Conservation (phyloP, 2,113 vertebrate genomes). For the Tringa solitaria region DNA sequence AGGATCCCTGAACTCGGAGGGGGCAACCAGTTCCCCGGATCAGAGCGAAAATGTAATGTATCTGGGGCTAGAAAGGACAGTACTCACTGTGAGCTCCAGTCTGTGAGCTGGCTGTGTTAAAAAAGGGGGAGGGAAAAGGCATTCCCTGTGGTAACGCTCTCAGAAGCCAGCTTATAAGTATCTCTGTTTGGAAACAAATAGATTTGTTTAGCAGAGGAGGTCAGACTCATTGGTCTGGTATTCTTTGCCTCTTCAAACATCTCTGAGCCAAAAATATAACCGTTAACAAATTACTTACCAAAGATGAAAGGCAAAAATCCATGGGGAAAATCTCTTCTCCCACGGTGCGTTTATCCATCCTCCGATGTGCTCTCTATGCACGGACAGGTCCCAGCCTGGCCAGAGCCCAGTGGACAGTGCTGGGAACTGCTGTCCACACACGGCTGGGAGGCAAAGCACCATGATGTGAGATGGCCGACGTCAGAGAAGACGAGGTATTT, state of each 20-base stretch:
- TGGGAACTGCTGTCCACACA: background rate
- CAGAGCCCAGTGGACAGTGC: background rate
- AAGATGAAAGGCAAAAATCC: background rate
- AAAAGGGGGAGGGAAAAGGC: background rate
- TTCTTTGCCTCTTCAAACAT: background rate
- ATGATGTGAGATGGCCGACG: background rate
- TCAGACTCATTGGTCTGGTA: background rate
- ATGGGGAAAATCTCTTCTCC: background rate
- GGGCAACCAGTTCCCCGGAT: slow-evolving; percentile 59
- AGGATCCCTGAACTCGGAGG: slow-evolving; percentile 82
- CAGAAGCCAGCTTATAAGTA: background rate
- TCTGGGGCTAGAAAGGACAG: background rate
- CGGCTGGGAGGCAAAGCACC: background rate
- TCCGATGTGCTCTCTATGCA: background rate
- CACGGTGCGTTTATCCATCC: fast-evolving
- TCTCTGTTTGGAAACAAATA: background rate
- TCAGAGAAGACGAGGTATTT: background rate
- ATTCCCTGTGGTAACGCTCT: background rate
- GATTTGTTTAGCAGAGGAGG: background rate
- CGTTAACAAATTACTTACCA: background rate
- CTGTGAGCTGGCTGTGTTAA: background rate
- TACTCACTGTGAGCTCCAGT: background rate
- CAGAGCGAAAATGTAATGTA: slow-evolving; percentile 75
- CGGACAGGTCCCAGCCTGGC: background rate
- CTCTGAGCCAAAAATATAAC: background rate